Conservation (phyloP, 2,113 vertebrate genomes). For the Sphyrna mokarran region DNA sequence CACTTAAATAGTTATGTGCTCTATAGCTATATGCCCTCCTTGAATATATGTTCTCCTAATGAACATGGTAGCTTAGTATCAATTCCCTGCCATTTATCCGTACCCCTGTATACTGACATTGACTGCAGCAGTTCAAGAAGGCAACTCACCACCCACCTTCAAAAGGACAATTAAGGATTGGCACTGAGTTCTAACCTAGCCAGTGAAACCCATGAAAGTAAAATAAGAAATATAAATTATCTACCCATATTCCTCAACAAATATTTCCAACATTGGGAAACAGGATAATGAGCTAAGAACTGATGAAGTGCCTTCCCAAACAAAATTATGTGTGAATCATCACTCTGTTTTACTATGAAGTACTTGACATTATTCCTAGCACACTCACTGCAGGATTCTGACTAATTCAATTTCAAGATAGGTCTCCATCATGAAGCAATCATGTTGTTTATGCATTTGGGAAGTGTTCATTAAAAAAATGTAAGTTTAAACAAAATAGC, state of each 20-base stretch:
- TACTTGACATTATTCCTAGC: neutral
- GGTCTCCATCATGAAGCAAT: neutral
- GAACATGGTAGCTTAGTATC: no score
- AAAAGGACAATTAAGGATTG: no score
- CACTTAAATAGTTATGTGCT: no score
- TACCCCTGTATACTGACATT: no score
- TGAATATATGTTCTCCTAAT: no score
- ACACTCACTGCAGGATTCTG: neutral
- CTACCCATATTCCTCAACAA: neutral
- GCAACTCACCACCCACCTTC: no score
- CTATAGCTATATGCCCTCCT: no score
- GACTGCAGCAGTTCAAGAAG: no score
- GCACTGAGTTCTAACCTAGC: no score
- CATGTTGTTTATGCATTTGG: neutral
- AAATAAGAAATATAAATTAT: neutral
- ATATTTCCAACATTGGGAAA: neutral
- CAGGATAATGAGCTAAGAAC: neutral
- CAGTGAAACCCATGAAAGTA: neutral
- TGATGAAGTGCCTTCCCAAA: neutral
- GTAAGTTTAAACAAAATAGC: neutral
- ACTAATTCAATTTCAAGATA: neutral
- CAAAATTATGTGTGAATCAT: neutral
- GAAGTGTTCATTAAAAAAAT: neutral
- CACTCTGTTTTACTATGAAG: neutral
- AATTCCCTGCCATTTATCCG: no score